Percentiles rank a stretch among this genome's conserved stretches.
phyloP scores from a whole-genome alignment of 2,797 vertebrate genomes.

The Rhyacichthys aspro region DNA sequence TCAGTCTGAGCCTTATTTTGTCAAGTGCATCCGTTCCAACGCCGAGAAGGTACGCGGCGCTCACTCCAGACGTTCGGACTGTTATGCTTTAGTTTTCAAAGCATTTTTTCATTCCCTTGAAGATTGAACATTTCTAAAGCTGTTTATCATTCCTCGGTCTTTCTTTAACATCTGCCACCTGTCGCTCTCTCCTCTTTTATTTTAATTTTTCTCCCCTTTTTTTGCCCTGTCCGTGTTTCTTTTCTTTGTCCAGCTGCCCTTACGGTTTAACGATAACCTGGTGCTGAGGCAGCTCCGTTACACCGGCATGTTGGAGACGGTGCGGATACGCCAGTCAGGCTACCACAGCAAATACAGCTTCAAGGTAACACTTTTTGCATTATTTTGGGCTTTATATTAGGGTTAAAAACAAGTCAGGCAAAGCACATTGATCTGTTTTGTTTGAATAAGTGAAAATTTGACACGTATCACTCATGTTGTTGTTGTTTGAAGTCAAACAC shows the following conservation, averaged over 20 bases:
- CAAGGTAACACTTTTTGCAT: constrained; percentile 88
- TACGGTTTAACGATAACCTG: constrained; percentile 91
- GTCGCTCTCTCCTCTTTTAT: too few relatives aligned
- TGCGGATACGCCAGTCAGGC: constrained; percentile 95
- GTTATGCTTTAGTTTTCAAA: constrained; percentile 49
- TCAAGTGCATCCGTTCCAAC: constrained; percentile 98
- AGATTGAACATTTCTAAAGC: constrained; percentile 29
- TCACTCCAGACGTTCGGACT: constrained; percentile 13
- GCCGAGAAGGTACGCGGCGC: constrained; percentile 90
- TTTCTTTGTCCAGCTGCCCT: constrained; percentile 83
- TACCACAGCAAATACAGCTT: constrained; percentile 96
- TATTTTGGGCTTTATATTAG: too few relatives aligned
- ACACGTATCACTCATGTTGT: too few relatives aligned
- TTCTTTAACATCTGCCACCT: constrained; percentile 20
- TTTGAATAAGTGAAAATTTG: too few relatives aligned
- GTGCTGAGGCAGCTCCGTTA: constrained; percentile 97
- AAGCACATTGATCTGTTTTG: too few relatives aligned
- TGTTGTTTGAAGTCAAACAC: too few relatives aligned
- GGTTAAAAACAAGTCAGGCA: too few relatives aligned
- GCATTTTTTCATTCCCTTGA: constrained; percentile 51
- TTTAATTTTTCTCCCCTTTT: neutral
- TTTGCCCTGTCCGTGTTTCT: neutral
- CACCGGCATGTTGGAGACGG: constrained; percentile 98
- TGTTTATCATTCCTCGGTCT: constrained; percentile 39
- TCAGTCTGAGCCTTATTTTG: constrained; percentile 98